Evolutionary conservation across 2,888 invertebrate genomes (phyloP), one percentile per base, ranked within the genome.

Genomic region (Chydorus sphaericus): DNA sequence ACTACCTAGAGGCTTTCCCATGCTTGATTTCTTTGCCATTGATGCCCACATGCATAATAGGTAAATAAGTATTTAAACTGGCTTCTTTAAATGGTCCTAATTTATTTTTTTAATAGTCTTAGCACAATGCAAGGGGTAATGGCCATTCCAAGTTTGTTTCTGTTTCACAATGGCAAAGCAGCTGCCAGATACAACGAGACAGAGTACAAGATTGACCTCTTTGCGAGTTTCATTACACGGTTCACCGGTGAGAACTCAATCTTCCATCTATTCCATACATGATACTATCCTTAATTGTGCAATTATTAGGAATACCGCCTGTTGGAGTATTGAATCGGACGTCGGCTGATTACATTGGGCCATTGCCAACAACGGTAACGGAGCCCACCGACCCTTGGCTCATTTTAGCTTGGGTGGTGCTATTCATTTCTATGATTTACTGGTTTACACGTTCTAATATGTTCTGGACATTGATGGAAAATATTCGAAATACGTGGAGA

Each of bases 71-170:
- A 18, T 20, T 10, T 48, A 28, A 10, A 31, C 54, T 38, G 20
- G 31, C 4, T 36, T 50, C 11, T 16, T 37, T 7, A 58, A 30
- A 10, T 6, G 3, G 11, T 8, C 28, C 3, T 30, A 23, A 37
- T 30, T 30, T 48, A 31, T 16, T 44, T 30, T 60, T 30, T 16
- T 26, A 49, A 57, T 2, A 74, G 84, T 59, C 60, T 90, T 52
- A 92, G 90, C 71, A 86, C 90, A 0, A 87, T 90, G 63, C 90
- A 87, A 70, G 92, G 92, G 10, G 85, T 92, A 58, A 83, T 90
- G 8, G 91, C 90, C 18, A 83, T 93, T 37, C 93, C 93, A 7
- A 88, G 90, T 3, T 67, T 92, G 31, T 78, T 92, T 72, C 75
- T 94, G 60, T 88, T 93, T 64, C 90, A 92, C 64, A 91, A 90